Evolutionary conservation across 2,113 vertebrate genomes (phyloP).

Genomic region (Gallinago undulata): DNA sequence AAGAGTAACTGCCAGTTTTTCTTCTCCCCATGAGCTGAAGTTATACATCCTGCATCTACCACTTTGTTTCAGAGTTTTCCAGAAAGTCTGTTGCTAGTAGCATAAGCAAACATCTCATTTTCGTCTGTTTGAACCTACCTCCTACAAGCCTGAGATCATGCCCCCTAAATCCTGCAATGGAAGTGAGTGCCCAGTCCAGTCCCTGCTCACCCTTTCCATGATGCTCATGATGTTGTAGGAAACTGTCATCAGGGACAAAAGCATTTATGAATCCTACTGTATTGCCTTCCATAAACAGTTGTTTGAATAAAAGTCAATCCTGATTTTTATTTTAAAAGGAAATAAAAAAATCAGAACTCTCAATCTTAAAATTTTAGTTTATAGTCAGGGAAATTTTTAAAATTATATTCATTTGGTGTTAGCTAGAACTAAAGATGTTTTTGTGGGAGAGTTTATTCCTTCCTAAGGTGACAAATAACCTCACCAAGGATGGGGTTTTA

Average conservation of each 20-base stretch:
- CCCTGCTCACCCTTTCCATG: not conserved
- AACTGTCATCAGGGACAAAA: not conserved
- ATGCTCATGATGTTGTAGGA: not conserved
- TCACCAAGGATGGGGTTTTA: not conserved
- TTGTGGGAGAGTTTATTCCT: not conserved
- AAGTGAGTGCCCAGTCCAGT: not conserved
- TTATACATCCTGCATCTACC: not conserved
- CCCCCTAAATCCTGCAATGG: not conserved
- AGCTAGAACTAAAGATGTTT: not conserved
- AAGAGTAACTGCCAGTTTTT: not conserved
- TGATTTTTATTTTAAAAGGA: not conserved
- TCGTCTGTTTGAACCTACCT: not conserved
- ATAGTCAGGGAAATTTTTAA: not conserved
- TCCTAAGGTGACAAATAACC: not conserved
- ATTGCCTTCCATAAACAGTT: not conserved
- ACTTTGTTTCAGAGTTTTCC: not conserved
- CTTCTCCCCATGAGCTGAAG: not conserved
- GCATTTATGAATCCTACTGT: not conserved
- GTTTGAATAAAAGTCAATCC: not conserved
- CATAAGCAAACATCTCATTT: not conserved
- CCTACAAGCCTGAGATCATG: not conserved
- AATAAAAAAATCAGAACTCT: not conserved
- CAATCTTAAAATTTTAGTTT: not conserved
- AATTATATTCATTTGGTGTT: not conserved
- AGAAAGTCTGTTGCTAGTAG: not conserved